phyloP scores from a whole-genome alignment of 2,113 vertebrate genomes.

The Campylomormyrus tamandua region DNA sequence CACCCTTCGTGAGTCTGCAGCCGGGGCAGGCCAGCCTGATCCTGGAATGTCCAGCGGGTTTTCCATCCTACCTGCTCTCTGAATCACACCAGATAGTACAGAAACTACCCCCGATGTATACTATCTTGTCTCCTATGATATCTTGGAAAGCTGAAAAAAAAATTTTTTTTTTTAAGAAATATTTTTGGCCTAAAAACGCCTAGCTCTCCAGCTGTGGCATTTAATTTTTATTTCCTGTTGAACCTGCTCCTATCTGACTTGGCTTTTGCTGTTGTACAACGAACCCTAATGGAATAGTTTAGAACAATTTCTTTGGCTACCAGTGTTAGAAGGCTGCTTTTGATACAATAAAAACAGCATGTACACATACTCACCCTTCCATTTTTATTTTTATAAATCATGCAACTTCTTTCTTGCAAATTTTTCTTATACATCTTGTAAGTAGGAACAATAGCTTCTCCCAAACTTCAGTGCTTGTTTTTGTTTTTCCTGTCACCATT shows the following conservation, averaged over 20 bases:
- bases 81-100: not conserved
- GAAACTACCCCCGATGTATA: not conserved
- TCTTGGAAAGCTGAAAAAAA: not conserved
- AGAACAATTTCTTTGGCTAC: not conserved
- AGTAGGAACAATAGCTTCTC: constrained; percentile 85
- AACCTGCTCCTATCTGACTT: constrained; percentile 63
- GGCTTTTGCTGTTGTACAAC: constrained; percentile 29
- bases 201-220: not conserved
- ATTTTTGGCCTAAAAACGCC: constrained; percentile 19
- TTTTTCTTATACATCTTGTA: constrained; percentile 97
- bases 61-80: not conserved
- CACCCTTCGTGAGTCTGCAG: not conserved
- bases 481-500: constrained; percentile 34
- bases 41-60: not conserved
- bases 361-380: constrained; percentile 78
- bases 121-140: not conserved
- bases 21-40: not conserved
- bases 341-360: constrained; percentile 17
- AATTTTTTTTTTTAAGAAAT: no score
- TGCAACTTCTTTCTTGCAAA: constrained; percentile 96
- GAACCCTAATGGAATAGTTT: constrained; percentile 10
- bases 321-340: constrained; percentile 46
- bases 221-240: constrained; percentile 35
- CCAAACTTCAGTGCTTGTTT: constrained; percentile 70
- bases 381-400: constrained; percentile 93